Conservation (phyloP, 2,113 vertebrate genomes). For the Cyprinus carpio region DNA sequence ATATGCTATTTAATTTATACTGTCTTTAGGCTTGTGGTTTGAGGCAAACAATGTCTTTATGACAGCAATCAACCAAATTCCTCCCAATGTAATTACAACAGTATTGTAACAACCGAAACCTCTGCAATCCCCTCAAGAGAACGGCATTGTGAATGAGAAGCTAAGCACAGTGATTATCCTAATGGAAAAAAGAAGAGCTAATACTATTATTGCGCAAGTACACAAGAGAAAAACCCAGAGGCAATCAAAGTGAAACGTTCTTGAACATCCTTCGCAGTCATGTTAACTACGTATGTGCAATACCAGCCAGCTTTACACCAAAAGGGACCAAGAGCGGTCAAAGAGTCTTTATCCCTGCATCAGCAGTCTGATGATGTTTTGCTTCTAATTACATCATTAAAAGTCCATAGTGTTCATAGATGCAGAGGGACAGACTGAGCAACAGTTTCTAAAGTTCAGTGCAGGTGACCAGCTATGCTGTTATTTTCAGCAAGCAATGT, state of each 20-base stretch:
- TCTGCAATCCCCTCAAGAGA: conserved; percentile 21
- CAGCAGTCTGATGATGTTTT: conserved; percentile 35
- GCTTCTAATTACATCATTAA: conserved; percentile 41
- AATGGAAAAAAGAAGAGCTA: conserved; percentile 39
- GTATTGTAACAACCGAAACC: conserved; percentile 19
- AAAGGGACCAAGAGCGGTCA: conserved; percentile 39
- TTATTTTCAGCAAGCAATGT: not conserved
- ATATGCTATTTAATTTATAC: not conserved
- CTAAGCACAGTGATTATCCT: conserved; percentile 37
- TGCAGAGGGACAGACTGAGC: not conserved
- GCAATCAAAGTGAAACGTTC: conserved; percentile 43
- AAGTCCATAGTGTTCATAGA: conserved; percentile 14
- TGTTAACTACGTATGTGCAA: conserved; percentile 17
- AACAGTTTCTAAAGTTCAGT: not conserved
- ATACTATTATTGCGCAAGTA: conserved; percentile 32
- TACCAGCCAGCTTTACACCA: conserved; percentile 9
- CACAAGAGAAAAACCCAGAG: conserved; percentile 37
- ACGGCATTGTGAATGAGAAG: conserved; percentile 23
- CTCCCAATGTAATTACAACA: conserved; percentile 39
- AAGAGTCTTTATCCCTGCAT: conserved; percentile 35
- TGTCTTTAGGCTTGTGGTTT: not conserved
- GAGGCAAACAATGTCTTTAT: conserved; percentile 16
- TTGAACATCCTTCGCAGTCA: conserved; percentile 42
- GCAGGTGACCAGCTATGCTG: not conserved
- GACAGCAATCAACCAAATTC: conserved; percentile 14